phyloP scores from a whole-genome alignment of 2,888 invertebrate genomes.

The Helicoverpa assulta region DNA sequence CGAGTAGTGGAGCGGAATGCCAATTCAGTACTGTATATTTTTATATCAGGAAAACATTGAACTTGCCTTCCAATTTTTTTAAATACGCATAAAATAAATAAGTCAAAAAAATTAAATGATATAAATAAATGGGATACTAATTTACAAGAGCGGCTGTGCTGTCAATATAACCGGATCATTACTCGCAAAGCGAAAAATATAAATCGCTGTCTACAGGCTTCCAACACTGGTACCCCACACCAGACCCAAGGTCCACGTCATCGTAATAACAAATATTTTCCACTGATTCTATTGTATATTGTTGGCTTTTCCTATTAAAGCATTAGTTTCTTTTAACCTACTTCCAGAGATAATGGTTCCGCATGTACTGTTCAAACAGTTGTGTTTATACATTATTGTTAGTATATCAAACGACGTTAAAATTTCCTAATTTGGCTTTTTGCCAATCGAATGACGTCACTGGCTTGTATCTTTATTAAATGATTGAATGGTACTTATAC shows the following conservation, averaged over 20 bases:
- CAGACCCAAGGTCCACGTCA: slow-evolving; percentile 73
- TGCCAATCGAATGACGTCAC: slow-evolving; percentile 60
- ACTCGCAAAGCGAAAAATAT: background rate
- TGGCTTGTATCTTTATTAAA: slow-evolving; percentile 53
- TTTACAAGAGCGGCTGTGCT: background rate
- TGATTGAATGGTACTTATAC: slow-evolving; percentile 57
- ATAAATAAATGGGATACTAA: too few species aligned
- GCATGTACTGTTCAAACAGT: slow-evolving; percentile 49
- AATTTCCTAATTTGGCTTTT: slow-evolving; percentile 64
- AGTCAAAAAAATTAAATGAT: too few species aligned
- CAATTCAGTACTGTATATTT: background rate
- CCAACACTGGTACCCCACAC: slow-evolving; percentile 57
- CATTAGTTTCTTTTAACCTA: slow-evolving; percentile 81
- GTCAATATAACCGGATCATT: background rate
- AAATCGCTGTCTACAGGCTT: slow-evolving; percentile 45
- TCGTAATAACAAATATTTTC: slow-evolving; percentile 85
- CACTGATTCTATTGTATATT: slow-evolving; percentile 83
- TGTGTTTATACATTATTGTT: slow-evolving; percentile 56
- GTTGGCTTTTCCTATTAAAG: slow-evolving; percentile 86
- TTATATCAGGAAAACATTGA: too few species aligned
- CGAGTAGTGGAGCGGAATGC: slow-evolving; percentile 37
- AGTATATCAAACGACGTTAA: slow-evolving; percentile 57
- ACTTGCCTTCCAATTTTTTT: too few species aligned
- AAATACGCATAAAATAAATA: too few species aligned
- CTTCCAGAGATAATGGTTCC: slow-evolving; percentile 69